Evolutionary conservation across 1,140 invertebrate species (phyloP).

Genomic region (Neodiprion virginianus): DNA sequence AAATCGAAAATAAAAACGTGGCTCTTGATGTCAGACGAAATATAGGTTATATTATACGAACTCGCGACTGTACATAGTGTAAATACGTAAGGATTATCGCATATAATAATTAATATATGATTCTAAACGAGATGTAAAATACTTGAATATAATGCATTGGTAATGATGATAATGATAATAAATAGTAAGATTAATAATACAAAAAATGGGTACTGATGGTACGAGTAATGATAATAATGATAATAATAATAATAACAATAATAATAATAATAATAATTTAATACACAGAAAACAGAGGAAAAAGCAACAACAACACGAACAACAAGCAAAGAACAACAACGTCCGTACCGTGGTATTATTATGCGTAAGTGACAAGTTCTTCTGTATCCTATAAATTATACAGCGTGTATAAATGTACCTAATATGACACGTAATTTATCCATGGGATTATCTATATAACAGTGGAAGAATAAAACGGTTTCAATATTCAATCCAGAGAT

Average conservation of each 20-base stretch:
- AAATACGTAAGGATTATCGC: constrained; percentile 40
- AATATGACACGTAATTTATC: constrained; percentile 62
- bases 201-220: too few species aligned
- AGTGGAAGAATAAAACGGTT: constrained; percentile 59
- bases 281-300: constrained; percentile 13
- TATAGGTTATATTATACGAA: background rate
- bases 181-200: too few species aligned
- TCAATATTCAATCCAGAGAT: constrained; percentile 50
- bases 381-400: constrained; percentile 42
- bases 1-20: background rate
- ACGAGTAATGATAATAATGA: background rate
- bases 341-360: constrained; percentile 36
- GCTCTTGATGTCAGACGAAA: constrained; percentile 46
- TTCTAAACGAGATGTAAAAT: background rate
- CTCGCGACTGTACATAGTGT: constrained; percentile 50
- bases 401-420: constrained; percentile 57
- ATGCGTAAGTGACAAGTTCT: constrained; percentile 37
- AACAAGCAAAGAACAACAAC: constrained; percentile 14
- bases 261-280: background rate
- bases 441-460: constrained; percentile 47
- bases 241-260: background rate
- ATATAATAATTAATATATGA: constrained; percentile 21
- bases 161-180: too few species aligned
- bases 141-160: too few species aligned
- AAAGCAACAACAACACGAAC: constrained; percentile 1